Conservation (phyloP, 1,140 invertebrate genomes). For the Brachionus koreanus region DNA sequence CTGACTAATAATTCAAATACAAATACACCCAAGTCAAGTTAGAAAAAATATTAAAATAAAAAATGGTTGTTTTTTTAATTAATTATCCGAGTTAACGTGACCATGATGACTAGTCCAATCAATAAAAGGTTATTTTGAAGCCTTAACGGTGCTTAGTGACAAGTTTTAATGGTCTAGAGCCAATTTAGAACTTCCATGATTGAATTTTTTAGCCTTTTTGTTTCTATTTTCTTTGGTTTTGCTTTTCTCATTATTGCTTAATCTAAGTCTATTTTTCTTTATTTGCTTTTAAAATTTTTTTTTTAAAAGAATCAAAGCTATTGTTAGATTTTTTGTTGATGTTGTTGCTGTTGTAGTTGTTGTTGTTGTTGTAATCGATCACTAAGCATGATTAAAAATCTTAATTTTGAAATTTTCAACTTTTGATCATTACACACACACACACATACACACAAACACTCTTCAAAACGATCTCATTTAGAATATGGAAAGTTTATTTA, state of each 20-base stretch:
- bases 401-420: not conserved
- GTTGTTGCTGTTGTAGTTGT: not conserved
- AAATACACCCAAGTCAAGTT: not conserved
- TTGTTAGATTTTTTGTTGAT: not conserved
- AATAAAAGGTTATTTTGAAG: not conserved
- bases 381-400: not conserved
- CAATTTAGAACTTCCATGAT: not conserved
- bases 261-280: not conserved
- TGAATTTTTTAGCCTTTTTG: not conserved
- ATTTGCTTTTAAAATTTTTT: not conserved
- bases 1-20: slow-evolving; percentile 5
- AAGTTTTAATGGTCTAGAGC: not conserved
- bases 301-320: not conserved
- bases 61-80: not conserved
- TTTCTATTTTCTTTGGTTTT: not conserved
- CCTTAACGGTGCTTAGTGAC: not conserved
- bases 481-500: slow-evolving; percentile 9
- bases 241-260: not conserved
- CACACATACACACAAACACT: too few relatives aligned
- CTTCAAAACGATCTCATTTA: not conserved
- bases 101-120: not conserved
- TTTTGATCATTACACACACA: not conserved
- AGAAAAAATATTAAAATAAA: not conserved
- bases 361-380: not conserved
- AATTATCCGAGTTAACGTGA: not conserved